Evolutionary conservation across 2,797 vertebrate species (phyloP).

Genomic region (Sebastes glaucus): DNA sequence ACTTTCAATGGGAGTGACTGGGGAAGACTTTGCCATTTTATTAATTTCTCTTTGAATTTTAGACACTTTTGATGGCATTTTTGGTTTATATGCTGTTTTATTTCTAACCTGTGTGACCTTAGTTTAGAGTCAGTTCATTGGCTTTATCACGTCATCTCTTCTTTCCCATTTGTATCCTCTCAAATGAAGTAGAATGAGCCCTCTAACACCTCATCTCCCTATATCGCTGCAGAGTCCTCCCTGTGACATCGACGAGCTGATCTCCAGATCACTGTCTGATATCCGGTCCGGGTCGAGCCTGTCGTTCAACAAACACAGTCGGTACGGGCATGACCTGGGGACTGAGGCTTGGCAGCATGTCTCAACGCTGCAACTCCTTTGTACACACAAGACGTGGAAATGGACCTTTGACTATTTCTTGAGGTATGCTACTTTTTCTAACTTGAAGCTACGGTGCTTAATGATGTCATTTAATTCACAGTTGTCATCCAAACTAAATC

Average conservation of each 20-base stretch:
- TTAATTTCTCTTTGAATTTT: not conserved
- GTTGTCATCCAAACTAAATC: not conserved
- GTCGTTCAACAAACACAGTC: slow-evolving; percentile 83
- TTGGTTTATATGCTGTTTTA: not conserved
- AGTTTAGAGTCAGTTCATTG: not conserved
- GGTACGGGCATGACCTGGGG: slow-evolving; percentile 88
- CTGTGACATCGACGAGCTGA: slow-evolving; percentile 83
- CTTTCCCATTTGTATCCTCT: not conserved
- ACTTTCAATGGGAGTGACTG: not conserved
- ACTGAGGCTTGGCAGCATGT: slow-evolving; percentile 88
- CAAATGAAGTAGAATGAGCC: not conserved
- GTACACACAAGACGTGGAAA: slow-evolving; percentile 89
- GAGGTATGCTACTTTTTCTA: slow-evolving; percentile 69
- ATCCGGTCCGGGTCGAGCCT: slow-evolving; percentile 83
- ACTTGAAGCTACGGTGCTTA: not conserved
- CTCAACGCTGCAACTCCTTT: slow-evolving; percentile 90
- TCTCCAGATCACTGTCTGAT: slow-evolving; percentile 85
- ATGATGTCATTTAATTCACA: not conserved
- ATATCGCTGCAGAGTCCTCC: slow-evolving; percentile 83
- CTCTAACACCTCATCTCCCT: slow-evolving; percentile 21
- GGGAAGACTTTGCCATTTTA: not conserved
- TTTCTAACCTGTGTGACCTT: not conserved
- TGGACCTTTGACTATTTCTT: slow-evolving; percentile 93
- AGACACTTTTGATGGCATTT: not conserved
- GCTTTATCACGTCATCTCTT: not conserved